Conservation (phyloP, 2,797 vertebrate species). For the Pseudochirops cupreus region DNA sequence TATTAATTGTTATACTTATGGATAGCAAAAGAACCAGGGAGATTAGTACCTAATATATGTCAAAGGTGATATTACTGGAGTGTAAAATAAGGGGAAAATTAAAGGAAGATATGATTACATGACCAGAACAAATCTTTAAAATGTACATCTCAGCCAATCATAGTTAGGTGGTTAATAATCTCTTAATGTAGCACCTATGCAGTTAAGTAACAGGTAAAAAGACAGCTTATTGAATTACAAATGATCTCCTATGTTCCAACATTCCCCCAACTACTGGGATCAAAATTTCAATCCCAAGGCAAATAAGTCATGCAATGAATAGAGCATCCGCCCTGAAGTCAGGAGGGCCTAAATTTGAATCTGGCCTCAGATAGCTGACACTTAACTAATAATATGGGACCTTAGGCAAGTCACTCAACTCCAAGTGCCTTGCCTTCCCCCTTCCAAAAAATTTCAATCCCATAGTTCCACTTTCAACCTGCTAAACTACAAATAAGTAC, state of each 20-base stretch:
- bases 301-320: too few species aligned
- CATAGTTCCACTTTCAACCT: slow-evolving; percentile 15
- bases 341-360: too few species aligned
- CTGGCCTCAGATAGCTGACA: too few species aligned
- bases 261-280: background rate
- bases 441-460: background rate
- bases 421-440: too few species aligned
- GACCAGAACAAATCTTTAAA: slow-evolving; percentile 17
- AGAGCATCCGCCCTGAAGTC: too few species aligned
- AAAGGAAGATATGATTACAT: slow-evolving; percentile 23
- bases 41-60: background rate
- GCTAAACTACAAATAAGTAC: slow-evolving; percentile 28
- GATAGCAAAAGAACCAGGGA: slow-evolving; percentile 9
- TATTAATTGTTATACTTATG: slow-evolving; percentile 3
- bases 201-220: slow-evolving; percentile 17
- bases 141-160: background rate
- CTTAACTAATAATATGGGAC: too few species aligned
- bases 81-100: background rate
- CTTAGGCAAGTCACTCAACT: too few species aligned
- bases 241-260: background rate
- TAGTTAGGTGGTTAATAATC: slow-evolving; percentile 26
- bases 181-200: background rate
- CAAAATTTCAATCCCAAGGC: background rate
- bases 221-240: slow-evolving; percentile 35
- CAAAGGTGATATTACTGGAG: background rate